phyloP scores from a whole-genome alignment of 2,797 vertebrate genomes.

The Fundulus diaphanus region DNA sequence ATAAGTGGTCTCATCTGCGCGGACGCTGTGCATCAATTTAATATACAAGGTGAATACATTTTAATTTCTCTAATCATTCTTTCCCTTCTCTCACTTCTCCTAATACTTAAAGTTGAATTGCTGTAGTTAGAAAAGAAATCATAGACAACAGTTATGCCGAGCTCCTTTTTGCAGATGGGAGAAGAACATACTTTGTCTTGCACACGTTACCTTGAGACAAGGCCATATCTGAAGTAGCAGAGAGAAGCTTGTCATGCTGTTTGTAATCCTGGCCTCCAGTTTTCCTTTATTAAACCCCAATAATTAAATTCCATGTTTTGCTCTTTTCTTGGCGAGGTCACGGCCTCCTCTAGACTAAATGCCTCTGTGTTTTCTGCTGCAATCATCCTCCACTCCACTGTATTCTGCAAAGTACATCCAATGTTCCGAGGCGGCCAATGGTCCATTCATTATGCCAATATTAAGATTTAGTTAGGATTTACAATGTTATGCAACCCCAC shows the following conservation, averaged over 20 bases:
- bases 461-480: slow-evolving; percentile 76
- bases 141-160: slow-evolving; percentile 14
- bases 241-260: slow-evolving; percentile 38
- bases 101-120: slow-evolving; percentile 27
- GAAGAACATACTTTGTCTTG: slow-evolving; percentile 44
- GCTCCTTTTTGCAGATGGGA: slow-evolving; percentile 34
- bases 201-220: slow-evolving; percentile 61
- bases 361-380: slow-evolving; percentile 37
- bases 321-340: slow-evolving; percentile 56
- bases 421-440: slow-evolving; percentile 21
- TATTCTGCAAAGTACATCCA: not conserved
- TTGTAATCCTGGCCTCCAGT: slow-evolving; percentile 49
- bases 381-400: slow-evolving; percentile 6
- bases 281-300: slow-evolving; percentile 43
- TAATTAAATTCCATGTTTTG: slow-evolving; percentile 54
- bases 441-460: slow-evolving; percentile 55
- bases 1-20: slow-evolving; percentile 26
- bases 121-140: slow-evolving; percentile 26
- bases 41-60: not conserved
- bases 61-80: not conserved
- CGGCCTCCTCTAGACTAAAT: slow-evolving; percentile 34
- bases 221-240: slow-evolving; percentile 39
- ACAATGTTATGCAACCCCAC: slow-evolving; percentile 70
- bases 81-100: not conserved
- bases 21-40: slow-evolving; percentile 24